Percentiles rank a stretch among this genome's conserved stretches.
phyloP scores from a whole-genome alignment of 1,140 invertebrate species.

The Brachionus rotundiformis region DNA sequence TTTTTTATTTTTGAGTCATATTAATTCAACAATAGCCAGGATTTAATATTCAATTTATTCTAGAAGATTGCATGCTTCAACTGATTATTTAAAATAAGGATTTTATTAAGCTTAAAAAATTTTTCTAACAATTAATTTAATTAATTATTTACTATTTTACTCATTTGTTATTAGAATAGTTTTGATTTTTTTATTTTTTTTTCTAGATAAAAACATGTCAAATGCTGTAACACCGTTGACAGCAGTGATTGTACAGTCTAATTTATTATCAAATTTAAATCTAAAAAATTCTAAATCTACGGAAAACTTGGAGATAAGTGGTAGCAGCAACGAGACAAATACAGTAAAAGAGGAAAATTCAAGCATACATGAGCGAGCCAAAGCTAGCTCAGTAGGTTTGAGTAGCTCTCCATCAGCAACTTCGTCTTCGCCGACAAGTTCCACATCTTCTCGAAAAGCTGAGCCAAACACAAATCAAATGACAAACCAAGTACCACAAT shows the following conservation, averaged over 20 bases:
- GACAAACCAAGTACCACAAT: not conserved
- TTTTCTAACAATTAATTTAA: not conserved
- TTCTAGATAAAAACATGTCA: conserved; percentile 29
- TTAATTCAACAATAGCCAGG: not conserved
- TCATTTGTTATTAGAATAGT: not conserved
- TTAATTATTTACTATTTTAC: not conserved
- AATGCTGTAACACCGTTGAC: conserved; percentile 40
- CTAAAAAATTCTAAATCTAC: not conserved
- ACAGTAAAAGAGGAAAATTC: not conserved
- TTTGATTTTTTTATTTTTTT: not conserved
- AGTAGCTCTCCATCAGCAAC: conserved; percentile 35
- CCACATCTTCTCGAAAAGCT: conserved; percentile 18
- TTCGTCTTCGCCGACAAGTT: conserved; percentile 37
- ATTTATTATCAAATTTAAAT: conserved; percentile 26
- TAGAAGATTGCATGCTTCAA: not conserved
- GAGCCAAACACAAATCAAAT: conserved; percentile 8
- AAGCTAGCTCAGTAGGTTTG: conserved; percentile 23
- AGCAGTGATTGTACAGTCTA: conserved; percentile 18
- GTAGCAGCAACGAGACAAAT: not conserved
- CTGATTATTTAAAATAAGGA: not conserved
- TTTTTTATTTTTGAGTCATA: not conserved
- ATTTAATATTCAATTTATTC: not conserved
- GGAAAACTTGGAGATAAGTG: not conserved
- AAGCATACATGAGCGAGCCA: not conserved
- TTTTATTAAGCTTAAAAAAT: no score